A percentile compares a stretch with the other conserved stretches of the same genome.
These are phyloP conservation scores for Sebastes dallii DNA, from an alignment of 2,797 vertebrate species.

Conservation along the genomic window DNA sequence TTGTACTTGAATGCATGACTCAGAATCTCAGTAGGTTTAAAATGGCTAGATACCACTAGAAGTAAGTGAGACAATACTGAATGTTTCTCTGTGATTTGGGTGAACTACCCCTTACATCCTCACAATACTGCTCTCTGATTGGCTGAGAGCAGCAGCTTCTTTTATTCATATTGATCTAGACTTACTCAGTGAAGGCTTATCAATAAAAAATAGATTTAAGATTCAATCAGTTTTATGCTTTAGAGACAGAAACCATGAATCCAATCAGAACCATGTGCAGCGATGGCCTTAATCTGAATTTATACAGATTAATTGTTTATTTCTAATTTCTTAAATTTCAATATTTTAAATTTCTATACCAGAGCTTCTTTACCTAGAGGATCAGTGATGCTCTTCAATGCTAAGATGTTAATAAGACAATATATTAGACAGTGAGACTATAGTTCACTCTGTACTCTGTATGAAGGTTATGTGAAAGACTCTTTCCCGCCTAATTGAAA, in stretches of 20 bases:
- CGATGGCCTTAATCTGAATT: not conserved
- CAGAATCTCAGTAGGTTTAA: not conserved
- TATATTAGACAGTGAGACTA: not conserved
- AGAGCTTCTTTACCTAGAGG: not conserved
- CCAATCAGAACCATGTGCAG: not conserved
- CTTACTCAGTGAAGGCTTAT: not conserved
- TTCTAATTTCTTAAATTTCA: not conserved
- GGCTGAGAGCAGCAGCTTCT: not conserved
- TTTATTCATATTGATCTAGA: not conserved
- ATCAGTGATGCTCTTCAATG: not conserved
- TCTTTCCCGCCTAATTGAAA: conserved; percentile 38
- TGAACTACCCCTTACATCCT: not conserved
- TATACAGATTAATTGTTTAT: not conserved
- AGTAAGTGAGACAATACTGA: not conserved
- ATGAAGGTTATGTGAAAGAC: conserved; percentile 24
- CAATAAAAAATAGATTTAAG: not conserved
- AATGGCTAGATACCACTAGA: not conserved
- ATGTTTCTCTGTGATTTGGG: not conserved
- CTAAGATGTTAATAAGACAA: not conserved
- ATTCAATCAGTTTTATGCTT: not conserved
- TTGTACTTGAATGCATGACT: not conserved
- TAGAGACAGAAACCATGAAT: not conserved
- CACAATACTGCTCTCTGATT: not conserved
- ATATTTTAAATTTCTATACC: not conserved
- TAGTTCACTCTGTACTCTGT: not conserved